These are phyloP conservation scores for Larimichthys polyactis DNA, from an alignment of 2,113 vertebrate species.

Conservation along the genomic window DNA sequence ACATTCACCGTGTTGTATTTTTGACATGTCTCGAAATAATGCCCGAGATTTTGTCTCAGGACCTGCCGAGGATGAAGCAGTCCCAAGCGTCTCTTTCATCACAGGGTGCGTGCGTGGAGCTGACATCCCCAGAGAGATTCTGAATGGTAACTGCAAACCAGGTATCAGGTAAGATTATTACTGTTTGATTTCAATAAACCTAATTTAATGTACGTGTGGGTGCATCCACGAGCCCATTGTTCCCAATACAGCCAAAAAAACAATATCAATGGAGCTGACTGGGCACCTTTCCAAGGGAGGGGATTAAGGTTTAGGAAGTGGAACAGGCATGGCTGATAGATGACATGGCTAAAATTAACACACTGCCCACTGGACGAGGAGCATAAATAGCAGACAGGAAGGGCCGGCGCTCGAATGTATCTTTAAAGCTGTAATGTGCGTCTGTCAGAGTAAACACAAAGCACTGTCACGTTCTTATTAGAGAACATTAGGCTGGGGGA, in stretches of 20 bases:
- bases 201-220: not conserved
- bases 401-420: slow-evolving; percentile 38
- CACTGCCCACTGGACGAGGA: slow-evolving; percentile 71
- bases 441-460: slow-evolving; percentile 30
- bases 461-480: not conserved
- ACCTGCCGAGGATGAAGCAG: not conserved
- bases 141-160: not conserved
- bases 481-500: not conserved
- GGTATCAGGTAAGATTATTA: slow-evolving; percentile 23
- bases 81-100: not conserved
- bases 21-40: slow-evolving; percentile 26
- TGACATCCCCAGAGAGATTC: not conserved
- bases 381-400: slow-evolving; percentile 79
- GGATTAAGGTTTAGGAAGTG: slow-evolving; percentile 82
- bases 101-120: not conserved
- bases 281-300: slow-evolving; percentile 65
- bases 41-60: slow-evolving; percentile 34
- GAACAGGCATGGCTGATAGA: slow-evolving; percentile 77
- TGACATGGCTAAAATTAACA: slow-evolving; percentile 83
- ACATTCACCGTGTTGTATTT: not conserved
- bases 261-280: slow-evolving; percentile 51
- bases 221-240: slow-evolving; percentile 38
- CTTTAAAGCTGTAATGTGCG: slow-evolving; percentile 29
- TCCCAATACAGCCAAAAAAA: slow-evolving; percentile 54
- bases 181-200: slow-evolving; percentile 4